Evolutionary conservation across 2,113 vertebrate species (phyloP).

Genomic region (Talpa occidentalis): DNA sequence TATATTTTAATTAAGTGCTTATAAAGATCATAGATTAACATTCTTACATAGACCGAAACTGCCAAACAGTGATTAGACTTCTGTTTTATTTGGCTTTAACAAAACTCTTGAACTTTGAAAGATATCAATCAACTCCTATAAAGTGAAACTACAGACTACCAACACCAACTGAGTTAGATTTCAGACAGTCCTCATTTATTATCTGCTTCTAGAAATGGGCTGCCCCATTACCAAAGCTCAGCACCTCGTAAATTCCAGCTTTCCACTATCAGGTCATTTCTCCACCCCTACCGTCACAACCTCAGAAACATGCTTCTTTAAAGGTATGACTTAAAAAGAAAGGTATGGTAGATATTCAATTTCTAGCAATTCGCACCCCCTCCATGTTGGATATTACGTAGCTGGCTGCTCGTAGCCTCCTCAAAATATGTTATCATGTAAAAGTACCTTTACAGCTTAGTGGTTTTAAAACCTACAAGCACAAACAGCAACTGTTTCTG

Average conservation of each 20-base stretch:
- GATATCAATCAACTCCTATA: not conserved
- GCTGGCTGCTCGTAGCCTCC: not conserved
- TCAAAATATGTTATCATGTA: constrained; percentile 23
- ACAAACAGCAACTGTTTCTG: constrained; percentile 44
- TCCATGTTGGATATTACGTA: not conserved
- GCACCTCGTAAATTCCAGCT: not conserved
- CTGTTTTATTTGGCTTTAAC: constrained; percentile 59
- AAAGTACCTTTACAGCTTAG: constrained; percentile 49
- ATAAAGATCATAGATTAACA: constrained; percentile 51
- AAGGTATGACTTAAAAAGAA: not conserved
- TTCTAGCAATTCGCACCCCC: not conserved
- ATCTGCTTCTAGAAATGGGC: not conserved
- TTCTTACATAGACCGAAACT: constrained; percentile 46
- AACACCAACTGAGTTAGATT: not conserved
- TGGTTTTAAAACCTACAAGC: constrained; percentile 40
- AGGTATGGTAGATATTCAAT: not conserved
- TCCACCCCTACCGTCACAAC: not conserved
- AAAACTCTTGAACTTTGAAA: constrained; percentile 64
- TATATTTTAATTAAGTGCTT: constrained; percentile 51
- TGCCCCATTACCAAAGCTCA: not conserved
- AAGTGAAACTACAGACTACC: constrained; percentile 17
- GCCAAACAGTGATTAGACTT: constrained; percentile 7
- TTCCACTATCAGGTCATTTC: constrained; percentile 31
- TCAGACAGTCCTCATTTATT: constrained; percentile 19
- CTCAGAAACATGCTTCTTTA: constrained; percentile 40